Evolutionary conservation across 2,888 invertebrate species (phyloP), one percentile per base, ranked within the genome.

Genomic region (Augiades crinisus): DNA sequence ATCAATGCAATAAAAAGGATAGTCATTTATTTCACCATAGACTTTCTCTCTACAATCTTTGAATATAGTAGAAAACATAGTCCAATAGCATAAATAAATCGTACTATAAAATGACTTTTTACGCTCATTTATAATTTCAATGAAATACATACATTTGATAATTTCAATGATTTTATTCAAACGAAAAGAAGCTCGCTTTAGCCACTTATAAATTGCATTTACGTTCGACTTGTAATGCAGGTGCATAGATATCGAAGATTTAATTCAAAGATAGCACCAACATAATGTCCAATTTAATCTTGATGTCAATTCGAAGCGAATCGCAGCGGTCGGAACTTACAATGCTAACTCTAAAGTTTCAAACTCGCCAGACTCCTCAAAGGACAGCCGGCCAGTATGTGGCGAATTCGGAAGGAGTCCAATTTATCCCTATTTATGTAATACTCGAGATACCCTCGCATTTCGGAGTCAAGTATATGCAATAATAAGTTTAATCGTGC

Each of bases 351-450:
- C 67, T 59, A 68, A 76, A 86, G 81, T 86, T 86, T 77, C 72
- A 68, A 83, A 86, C 80, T 84, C 80, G 49, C 55, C 57, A 56
- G 63, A 50, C 54, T 56, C 66, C 70, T 72, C 77, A 63, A 62
- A 76, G 78, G 78, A 77, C 65, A 60, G 61, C 51, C 67, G 69
- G 68, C 68, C 69, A 61, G 63, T 72, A 62, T 76, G 74, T 75
- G 77, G 69, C 61, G 62, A 71, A 78, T 81, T 78, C 73, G 64
- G 65, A 66, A 62, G 69, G 63, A 72, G 74, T 75, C 70, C 75
- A 81, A 81, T 81, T 81, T 75, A 70, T 70, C 58, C 67, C 72
- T 78, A 78, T 80, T 81, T 81, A 82, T 81, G 71, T 80, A 79
- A 68, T 68, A 77, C 71, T 73, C 75, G 61, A 61, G 63, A 55